Base-by-base conservation (phyloP, 1,140 invertebrate genomes). In the Caenorhabditis briggsae region DNA sequence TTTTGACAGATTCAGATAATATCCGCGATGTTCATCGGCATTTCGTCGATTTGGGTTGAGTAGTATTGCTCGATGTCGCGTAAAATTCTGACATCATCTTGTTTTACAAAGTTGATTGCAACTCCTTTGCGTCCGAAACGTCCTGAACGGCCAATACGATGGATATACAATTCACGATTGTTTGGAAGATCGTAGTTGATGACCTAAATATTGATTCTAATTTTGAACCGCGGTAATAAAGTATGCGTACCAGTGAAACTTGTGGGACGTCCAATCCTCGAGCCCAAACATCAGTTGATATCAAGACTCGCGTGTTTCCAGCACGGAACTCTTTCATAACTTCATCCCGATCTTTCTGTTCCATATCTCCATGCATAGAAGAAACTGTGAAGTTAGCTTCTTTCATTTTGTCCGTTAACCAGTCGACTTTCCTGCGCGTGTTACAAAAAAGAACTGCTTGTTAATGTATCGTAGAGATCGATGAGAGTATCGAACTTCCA, bases 31-130 rank as follows among this genome's bases (percentile, higher is more conserved):
- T 99, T 99, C 97, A 99, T 99, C 14, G 98, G 98, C 98, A 99
- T 99, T 94, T 99, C 98, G 93, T 99, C 98, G 93, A 99, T 99
- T 94, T 99, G 97, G 85, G 98, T 99, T 0, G 97, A 98, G 93
- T 99, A 99, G 94, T 99, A 99, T 94, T 99, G 98, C 94, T 99
- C 98, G 94, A 99, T 99, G 93, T 99, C 98, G 93, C 97, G 94
- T 61, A 99, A 94, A 93, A 99, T 99, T 92, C 97, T 95, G 90
- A 99, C 99, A 93, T 99, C 98, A 93, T 99, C 98, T 83, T 96
- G 97, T 93, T 99, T 99, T 0, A 99, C 98, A 94, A 99, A 99
- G 94, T 99, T 99, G 88, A 99, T 99, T 6, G 98, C 97, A 12
- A 99, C 98, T 96, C 98, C 98, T 83, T 99, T 99, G 55, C 97